Base-by-base conservation (phyloP, 2,888 invertebrate species). In the Lissocephala sabroskyi region DNA sequence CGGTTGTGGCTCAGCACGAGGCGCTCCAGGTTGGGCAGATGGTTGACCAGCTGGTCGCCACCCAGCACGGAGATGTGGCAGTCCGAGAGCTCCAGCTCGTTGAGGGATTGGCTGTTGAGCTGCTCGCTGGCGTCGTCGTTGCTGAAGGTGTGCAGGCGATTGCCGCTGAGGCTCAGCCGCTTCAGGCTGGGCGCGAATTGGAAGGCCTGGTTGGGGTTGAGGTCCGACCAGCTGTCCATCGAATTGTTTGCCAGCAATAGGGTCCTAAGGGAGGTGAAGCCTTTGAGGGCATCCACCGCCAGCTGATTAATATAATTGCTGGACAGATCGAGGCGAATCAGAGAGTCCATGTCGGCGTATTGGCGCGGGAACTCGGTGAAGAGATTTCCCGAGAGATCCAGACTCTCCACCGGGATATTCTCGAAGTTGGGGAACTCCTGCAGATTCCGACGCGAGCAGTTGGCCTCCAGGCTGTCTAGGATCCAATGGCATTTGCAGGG, bases 201-300 rank as follows among this genome's bases (percentile, higher is more conserved):
- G 17, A 89, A 84, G 1, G 88, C 85, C 19, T 86, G 81, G 50
- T 86, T 87, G 0, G 89, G 87, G 75, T 86, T 87, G 29, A 91
- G 80, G 39, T 86, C 86, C 2, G 84, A 62, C 90, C 90, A 89
- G 42, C 86, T 83, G 19, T 82, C 84, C 52, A 93, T 88, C 41
- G 85, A 79, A 74, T 93, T 93, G 49, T 85, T 86, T 17, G 89
- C 88, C 55, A 93, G 82, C 79, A 91, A 88, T 30, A 93, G 79
- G 3, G 84, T 83, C 67, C 88, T 86, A 26, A 93, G 83, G 16
- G 86, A 83, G 1, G 82, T 86, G 19, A 91, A 86, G 17, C 88
- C 88, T n/a, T 74, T 63, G 3, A 82, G 58, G 2, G 91, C 80
- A 62, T 85, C 78, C 37, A 73, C 67, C 1, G 86, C 86, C 50